A percentile compares a stretch with the other conserved stretches of the same genome.
These are phyloP conservation scores for Hybos culiciformis DNA, from an alignment of 2,888 invertebrate species.

Conservation along the genomic window DNA sequence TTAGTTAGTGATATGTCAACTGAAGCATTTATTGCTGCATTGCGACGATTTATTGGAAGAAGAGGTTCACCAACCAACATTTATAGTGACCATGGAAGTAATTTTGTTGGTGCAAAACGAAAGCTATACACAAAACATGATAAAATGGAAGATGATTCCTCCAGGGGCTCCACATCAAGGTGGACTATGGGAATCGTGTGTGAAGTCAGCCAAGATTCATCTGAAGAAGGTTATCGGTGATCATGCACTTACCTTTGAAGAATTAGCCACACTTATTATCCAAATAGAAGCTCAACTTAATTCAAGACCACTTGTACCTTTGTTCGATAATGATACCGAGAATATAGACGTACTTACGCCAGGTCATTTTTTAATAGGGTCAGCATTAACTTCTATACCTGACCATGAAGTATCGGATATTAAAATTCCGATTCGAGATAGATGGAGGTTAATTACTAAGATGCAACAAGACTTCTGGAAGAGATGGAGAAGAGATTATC, in stretches of 20 bases:
- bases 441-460: neutral
- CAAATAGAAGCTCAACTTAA: too few relatives aligned
- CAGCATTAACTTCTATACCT: conserved; percentile 9
- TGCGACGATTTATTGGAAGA: neutral
- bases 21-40: neutral
- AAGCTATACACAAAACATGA: too few relatives aligned
- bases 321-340: conserved; percentile 10
- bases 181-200: too few relatives aligned
- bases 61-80: neutral
- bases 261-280: too few relatives aligned
- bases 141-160: too few relatives aligned
- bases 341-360: conserved; percentile 5
- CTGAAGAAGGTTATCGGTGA: too few relatives aligned
- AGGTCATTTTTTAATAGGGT: conserved; percentile 8
- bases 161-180: too few relatives aligned
- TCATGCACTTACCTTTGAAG: too few relatives aligned
- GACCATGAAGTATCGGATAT: neutral
- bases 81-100: too few relatives aligned
- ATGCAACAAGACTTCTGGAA: conserved; percentile 3
- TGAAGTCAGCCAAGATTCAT: too few relatives aligned
- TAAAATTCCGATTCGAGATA: neutral
- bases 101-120: too few relatives aligned
- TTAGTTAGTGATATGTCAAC: neutral
- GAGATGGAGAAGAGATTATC: neutral
- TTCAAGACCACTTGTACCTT: conserved; percentile 16